Percentiles rank a stretch among this genome's conserved stretches.
phyloP scores from a whole-genome alignment of 2,888 invertebrate genomes.

The Eupithecia subumbrata region DNA sequence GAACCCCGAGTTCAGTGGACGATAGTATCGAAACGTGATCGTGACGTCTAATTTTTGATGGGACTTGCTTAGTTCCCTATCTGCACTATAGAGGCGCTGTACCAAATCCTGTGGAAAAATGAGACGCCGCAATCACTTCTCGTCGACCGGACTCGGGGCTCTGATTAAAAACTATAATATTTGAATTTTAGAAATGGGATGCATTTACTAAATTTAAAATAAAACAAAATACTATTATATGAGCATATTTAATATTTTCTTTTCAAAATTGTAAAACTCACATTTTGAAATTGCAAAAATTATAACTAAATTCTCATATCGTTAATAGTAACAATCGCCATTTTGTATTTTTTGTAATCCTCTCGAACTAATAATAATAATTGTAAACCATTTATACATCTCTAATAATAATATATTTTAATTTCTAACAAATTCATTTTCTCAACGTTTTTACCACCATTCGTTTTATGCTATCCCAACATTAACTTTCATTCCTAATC shows the following conservation, averaged over 20 bases:
- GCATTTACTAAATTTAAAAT: slow-evolving; percentile 48
- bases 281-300: slow-evolving; percentile 84
- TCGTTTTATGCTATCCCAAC: slow-evolving; percentile 74
- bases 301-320: slow-evolving; percentile 84
- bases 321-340: slow-evolving; percentile 83
- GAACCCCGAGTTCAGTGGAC: too few relatives aligned
- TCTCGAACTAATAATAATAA: slow-evolving; percentile 81
- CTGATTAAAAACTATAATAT: too few relatives aligned
- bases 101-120: too few relatives aligned
- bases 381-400: slow-evolving; percentile 83
- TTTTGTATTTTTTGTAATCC: slow-evolving; percentile 77
- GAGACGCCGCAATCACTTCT: too few relatives aligned
- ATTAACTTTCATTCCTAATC: slow-evolving; percentile 78
- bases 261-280: slow-evolving; percentile 85
- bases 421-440: slow-evolving; percentile 83
- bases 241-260: slow-evolving; percentile 85
- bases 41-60: too few relatives aligned
- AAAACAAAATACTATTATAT: slow-evolving; percentile 72
- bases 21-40: too few relatives aligned
- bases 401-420: slow-evolving; percentile 83
- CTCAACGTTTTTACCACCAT: slow-evolving; percentile 76
- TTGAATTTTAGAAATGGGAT: too few relatives aligned
- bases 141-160: too few relatives aligned
- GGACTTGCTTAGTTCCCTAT: too few relatives aligned
- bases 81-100: too few relatives aligned